phyloP scores from a whole-genome alignment of 2,797 vertebrate species.

The Cynodonichthys magdalenae region DNA sequence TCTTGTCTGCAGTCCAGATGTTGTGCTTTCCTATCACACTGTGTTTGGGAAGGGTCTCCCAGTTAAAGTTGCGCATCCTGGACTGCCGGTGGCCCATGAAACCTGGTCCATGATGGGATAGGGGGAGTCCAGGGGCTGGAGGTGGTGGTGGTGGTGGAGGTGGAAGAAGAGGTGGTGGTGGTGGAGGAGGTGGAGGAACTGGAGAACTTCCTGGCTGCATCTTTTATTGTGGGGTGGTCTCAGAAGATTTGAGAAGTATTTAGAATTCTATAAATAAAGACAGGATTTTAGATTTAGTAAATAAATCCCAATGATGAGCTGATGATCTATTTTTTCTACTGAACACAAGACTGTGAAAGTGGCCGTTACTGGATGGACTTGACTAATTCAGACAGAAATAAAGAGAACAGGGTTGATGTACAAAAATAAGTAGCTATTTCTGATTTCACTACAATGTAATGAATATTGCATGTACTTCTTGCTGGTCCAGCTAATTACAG shows the following conservation, averaged over 20 bases:
- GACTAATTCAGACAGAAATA: constrained; percentile 38
- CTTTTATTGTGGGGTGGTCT: constrained; percentile 28
- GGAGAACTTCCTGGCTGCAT: constrained; percentile 61
- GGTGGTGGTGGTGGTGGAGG: constrained; percentile 42
- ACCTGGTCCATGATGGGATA: constrained; percentile 30
- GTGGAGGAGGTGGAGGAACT: constrained; percentile 4
- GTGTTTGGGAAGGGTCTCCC: constrained; percentile 84
- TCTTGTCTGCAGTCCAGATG: constrained; percentile 80
- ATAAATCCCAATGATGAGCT: not conserved
- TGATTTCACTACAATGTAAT: not conserved
- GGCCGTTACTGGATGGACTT: constrained; percentile 6
- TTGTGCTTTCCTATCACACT: constrained; percentile 80
- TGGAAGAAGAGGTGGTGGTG: constrained; percentile 31
- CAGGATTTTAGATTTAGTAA: not conserved
- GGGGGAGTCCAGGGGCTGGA: constrained; percentile 52
- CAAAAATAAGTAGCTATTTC: constrained; percentile 3
- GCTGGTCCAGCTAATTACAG: too few relatives aligned
- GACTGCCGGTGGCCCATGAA: constrained; percentile 53
- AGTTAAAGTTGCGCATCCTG: constrained; percentile 85
- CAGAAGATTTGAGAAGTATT: constrained; percentile 23
- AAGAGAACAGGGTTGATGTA: constrained; percentile 35
- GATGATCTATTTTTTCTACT: not conserved
- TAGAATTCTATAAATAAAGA: constrained; percentile 32
- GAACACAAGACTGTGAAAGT: not conserved
- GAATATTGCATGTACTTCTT: not conserved